These are phyloP conservation scores for Ornithorhynchus anatinus DNA, from an alignment of 2,113 vertebrate genomes.

Conservation along the genomic window DNA sequence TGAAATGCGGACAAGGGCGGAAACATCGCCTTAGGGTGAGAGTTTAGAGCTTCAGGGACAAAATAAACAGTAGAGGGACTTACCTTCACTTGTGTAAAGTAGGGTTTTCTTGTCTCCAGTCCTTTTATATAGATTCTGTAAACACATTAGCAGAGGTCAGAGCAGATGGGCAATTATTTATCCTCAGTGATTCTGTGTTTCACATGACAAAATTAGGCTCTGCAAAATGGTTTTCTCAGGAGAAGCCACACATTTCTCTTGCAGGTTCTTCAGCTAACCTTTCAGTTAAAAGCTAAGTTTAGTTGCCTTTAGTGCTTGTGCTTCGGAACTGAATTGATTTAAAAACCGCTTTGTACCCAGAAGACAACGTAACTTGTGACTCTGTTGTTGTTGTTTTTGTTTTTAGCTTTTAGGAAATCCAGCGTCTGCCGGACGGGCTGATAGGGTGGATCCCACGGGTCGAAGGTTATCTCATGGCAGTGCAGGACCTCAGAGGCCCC, in stretches of 20 bases:
- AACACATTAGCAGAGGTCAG: background rate
- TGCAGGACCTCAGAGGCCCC: constrained; percentile 76
- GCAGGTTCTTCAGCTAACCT: constrained; percentile 81
- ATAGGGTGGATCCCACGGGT: constrained; percentile 81
- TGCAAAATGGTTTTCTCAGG: background rate
- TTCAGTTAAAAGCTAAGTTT: constrained; percentile 84
- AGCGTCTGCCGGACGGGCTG: constrained; percentile 75
- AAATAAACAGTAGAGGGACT: no score
- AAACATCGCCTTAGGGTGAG: no score
- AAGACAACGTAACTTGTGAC: constrained; percentile 29
- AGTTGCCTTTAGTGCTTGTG: constrained; percentile 80
- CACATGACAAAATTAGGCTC: fast-evolving
- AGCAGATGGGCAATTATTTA: no score
- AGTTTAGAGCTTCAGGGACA: no score
- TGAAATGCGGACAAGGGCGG: no score
- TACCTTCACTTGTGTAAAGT: no score
- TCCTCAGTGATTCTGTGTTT: background rate
- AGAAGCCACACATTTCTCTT: constrained; percentile 10
- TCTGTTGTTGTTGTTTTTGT: constrained; percentile 65
- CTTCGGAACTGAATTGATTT: constrained; percentile 54
- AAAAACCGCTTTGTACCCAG: background rate
- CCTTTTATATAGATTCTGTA: background rate
- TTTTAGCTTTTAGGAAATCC: constrained; percentile 92
- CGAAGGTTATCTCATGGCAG: constrained; percentile 79
- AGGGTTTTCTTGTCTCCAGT: no score